Evolutionary conservation across 1,140 invertebrate species (phyloP).

Genomic region (Heliconius himera): DNA sequence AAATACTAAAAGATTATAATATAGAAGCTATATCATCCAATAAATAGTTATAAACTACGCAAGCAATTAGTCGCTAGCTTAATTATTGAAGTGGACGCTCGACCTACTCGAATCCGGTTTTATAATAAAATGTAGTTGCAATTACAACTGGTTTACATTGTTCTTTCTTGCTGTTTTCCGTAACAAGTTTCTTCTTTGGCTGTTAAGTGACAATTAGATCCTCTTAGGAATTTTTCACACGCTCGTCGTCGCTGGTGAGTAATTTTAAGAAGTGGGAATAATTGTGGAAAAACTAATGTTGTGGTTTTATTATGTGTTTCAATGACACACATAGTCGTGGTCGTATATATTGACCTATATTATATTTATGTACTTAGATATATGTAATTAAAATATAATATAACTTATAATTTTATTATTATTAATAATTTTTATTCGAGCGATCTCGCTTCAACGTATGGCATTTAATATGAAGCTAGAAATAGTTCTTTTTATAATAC

Average conservation of each 20-base stretch:
- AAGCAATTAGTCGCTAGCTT: not conserved
- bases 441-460: not conserved
- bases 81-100: not conserved
- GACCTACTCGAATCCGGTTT: constrained; percentile 24
- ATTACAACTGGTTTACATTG: constrained; percentile 36
- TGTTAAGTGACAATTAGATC: constrained; percentile 26
- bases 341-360: not conserved
- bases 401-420: too few species aligned
- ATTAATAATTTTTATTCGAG: too few species aligned
- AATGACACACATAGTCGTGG: not conserved
- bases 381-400: too few species aligned
- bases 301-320: not conserved
- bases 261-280: constrained; percentile 30
- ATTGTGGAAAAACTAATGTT: constrained; percentile 5
- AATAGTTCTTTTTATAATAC: too few species aligned
- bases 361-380: not conserved
- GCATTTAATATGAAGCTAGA: too few species aligned
- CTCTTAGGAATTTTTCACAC: constrained; percentile 33
- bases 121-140: constrained; percentile 26
- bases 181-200: constrained; percentile 35
- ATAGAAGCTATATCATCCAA: not conserved
- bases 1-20: not conserved
- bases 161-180: constrained; percentile 33
- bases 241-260: constrained; percentile 18
- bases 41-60: not conserved